A percentile compares a stretch with the other conserved stretches of the same genome.
Conservation (phyloP, 2,113 vertebrate genomes). For the Ascaphus truei region DNA sequence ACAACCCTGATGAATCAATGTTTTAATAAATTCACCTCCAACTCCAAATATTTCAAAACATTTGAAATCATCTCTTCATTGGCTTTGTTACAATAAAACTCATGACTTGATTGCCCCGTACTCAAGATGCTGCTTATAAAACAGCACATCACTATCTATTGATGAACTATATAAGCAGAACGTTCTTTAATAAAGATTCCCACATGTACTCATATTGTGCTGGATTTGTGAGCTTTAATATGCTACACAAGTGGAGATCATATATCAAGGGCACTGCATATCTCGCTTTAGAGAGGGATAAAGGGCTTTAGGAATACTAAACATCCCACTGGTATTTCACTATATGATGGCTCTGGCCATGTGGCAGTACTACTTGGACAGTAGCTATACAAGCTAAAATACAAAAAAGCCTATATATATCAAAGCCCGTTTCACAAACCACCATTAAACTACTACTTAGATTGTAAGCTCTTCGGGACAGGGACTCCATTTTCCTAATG, state of each 20-base stretch:
- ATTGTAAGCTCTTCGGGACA: too few species aligned
- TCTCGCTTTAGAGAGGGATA: not conserved
- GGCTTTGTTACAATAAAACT: too few species aligned
- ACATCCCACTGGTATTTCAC: not conserved
- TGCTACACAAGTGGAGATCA: not conserved
- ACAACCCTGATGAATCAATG: too few species aligned
- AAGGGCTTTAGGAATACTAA: not conserved
- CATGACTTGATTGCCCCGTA: too few species aligned
- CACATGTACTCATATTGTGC: not conserved
- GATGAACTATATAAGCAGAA: not conserved
- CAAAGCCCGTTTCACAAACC: not conserved
- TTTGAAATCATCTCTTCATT: too few species aligned
- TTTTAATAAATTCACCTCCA: too few species aligned
- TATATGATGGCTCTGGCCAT: not conserved
- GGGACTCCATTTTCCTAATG: too few species aligned
- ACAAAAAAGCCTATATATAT: not conserved
- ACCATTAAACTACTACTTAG: too few species aligned
- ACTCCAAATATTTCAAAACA: too few species aligned
- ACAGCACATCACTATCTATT: too few species aligned
- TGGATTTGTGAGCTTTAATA: not conserved
- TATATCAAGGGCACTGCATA: conserved; percentile 1
- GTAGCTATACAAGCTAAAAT: not conserved
- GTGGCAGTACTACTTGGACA: not conserved
- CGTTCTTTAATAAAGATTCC: not conserved
- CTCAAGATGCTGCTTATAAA: too few species aligned